Conservation (phyloP, 2,797 vertebrate genomes). For the Hydrocynus forskahlii region DNA sequence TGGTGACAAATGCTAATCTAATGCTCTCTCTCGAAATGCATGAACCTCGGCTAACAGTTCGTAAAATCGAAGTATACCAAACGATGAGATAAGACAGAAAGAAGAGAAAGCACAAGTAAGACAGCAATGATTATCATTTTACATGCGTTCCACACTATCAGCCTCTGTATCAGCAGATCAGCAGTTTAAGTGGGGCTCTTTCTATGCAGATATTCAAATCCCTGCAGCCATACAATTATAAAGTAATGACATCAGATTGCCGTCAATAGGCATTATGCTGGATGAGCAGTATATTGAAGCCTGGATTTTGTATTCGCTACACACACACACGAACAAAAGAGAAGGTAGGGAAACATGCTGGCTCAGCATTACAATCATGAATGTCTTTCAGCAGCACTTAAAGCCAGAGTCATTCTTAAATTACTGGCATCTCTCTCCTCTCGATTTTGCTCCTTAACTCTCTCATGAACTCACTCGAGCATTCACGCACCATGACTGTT, state of each 20-base stretch:
- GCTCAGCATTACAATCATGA: neutral
- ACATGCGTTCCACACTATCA: neutral
- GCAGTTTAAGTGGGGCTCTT: slow-evolving; percentile 12
- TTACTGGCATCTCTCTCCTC: neutral
- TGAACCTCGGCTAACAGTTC: neutral
- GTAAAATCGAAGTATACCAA: neutral
- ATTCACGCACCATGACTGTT: too few species aligned
- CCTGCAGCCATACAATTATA: slow-evolving; percentile 36
- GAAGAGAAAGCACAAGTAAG: neutral
- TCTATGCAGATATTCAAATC: slow-evolving; percentile 6
- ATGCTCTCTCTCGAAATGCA: neutral
- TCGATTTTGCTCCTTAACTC: neutral
- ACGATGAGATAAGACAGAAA: neutral
- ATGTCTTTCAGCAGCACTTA: neutral
- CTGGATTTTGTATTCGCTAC: neutral
- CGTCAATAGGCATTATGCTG: slow-evolving; percentile 20
- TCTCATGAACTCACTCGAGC: too few species aligned
- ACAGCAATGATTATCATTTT: slow-evolving; percentile 1
- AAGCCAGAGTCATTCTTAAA: neutral
- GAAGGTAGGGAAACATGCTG: neutral
- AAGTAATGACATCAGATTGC: slow-evolving; percentile 31
- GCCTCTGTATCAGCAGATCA: slow-evolving; percentile 4
- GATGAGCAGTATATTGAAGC: slow-evolving; percentile 11
- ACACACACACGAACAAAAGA: neutral
- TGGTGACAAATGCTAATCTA: neutral